These are phyloP conservation scores for Typhlichthys subterraneus DNA, from an alignment of 2,797 vertebrate genomes.

Conservation along the genomic window DNA sequence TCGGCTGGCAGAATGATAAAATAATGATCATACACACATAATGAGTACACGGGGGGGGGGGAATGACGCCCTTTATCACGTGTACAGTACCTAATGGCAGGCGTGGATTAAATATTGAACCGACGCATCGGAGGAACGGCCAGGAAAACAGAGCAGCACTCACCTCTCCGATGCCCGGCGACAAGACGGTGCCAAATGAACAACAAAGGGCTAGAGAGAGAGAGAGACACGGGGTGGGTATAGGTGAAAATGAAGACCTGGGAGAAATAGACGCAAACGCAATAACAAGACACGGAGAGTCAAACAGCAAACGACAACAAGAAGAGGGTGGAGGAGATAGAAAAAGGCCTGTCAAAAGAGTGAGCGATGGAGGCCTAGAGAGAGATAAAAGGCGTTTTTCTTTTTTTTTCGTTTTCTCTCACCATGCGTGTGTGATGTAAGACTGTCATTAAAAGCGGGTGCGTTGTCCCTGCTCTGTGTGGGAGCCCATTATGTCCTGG, in stretches of 20 bases:
- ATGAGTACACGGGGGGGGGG: conserved; percentile 5
- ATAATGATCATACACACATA: conserved; percentile 31
- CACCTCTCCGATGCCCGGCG: no score
- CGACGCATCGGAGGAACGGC: conserved; percentile 8
- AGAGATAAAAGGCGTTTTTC: conserved; percentile 18
- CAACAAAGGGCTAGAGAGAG: no score
- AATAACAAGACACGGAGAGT: no score
- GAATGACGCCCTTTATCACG: background rate
- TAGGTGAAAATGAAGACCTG: no score
- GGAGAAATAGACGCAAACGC: no score
- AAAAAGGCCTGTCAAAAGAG: background rate
- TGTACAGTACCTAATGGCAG: background rate
- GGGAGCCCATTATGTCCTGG: conserved; percentile 38
- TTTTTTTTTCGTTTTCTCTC: conserved; percentile 15
- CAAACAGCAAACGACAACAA: no score
- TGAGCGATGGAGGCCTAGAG: background rate
- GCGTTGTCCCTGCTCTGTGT: conserved; percentile 29
- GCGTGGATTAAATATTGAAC: conserved; percentile 54
- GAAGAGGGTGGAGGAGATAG: no score
- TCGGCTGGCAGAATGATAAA: conserved; percentile 34
- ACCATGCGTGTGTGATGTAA: conserved; percentile 49
- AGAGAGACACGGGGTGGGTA: no score
- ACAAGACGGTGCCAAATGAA: no score
- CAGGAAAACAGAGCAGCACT: conserved; percentile 12
- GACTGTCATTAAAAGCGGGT: conserved; percentile 59